A percentile compares a stretch with the other conserved stretches of the same genome.
These are phyloP conservation scores for Moxostoma hubbsi DNA, from an alignment of 2,797 vertebrate genomes.

Conservation along the genomic window DNA sequence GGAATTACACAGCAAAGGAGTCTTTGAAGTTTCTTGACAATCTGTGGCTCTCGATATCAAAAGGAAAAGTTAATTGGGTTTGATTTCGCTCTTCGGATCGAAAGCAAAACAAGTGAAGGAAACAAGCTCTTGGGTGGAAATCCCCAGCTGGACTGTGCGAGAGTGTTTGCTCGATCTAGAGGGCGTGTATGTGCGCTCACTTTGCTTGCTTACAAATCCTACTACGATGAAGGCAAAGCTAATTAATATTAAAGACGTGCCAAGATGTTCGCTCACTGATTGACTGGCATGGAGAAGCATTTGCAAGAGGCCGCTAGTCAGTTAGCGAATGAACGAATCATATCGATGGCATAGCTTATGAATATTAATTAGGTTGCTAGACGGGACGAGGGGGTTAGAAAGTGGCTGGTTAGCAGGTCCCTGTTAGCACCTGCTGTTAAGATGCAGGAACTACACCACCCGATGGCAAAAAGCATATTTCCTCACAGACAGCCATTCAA, in stretches of 20 bases:
- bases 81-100: conserved; percentile 85
- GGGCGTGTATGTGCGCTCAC: conserved; percentile 1
- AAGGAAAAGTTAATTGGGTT: conserved; percentile 83
- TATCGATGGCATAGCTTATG: background rate
- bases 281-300: conserved; percentile 60
- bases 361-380: background rate
- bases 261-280: conserved; percentile 68
- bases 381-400: background rate
- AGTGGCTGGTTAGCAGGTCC: too few relatives aligned
- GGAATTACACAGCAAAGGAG: background rate
- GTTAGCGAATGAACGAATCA: background rate
- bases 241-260: background rate
- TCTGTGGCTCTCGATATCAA: conserved; percentile 72
- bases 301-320: background rate
- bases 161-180: conserved; percentile 8
- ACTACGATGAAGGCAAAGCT: background rate
- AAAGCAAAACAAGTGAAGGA: conserved; percentile 97
- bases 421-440: too few relatives aligned
- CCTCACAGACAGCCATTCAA: too few relatives aligned
- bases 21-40: conserved; percentile 22
- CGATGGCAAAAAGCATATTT: too few relatives aligned
- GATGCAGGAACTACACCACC: too few relatives aligned
- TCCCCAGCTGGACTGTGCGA: conserved; percentile 69
- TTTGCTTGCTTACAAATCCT: conserved; percentile 14
- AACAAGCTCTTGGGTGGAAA: conserved; percentile 83